Evolutionary conservation across 2,113 vertebrate genomes (phyloP), one percentile per base, ranked within the genome.

Genomic region (Ictalurus punctatus): DNA sequence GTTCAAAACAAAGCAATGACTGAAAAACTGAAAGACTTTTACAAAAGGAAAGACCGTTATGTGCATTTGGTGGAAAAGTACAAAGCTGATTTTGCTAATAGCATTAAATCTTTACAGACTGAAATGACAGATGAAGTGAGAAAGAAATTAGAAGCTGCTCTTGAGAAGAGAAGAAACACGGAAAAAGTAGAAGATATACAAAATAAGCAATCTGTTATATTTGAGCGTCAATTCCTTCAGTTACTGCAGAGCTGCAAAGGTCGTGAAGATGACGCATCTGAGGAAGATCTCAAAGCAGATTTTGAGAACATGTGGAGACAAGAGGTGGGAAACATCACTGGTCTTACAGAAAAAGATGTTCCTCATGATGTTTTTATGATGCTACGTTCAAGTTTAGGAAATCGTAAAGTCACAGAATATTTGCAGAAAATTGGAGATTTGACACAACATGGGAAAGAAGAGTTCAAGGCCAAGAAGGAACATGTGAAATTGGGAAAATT

Each of bases 31-130:
- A 0, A 0, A 0, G 6, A 85, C 1, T 95, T 95, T 87, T 96
- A 94, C 83, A 67, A 91, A 92, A 88, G 69, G 21, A 91, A 73
- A 79, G 88, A 87, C 34, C 37, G 10, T 69, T 78, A 86, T 71
- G 89, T 93, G 5, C 16, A 91, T 40, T 84, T 94, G 21, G 91
- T 96, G 65, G 93, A 95, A 83, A 94, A 92, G 86, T 95, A 94
- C 89, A 95, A 90, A 86, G 12, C 0, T 0, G 93, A 94, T 1
- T 96, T 96, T 19, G 1, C 84, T 0, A 92, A 89, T 0, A 90
- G 40, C 30, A 93, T 92, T n/a, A 89, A 1, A 0, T 37, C 83
- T 25, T 87, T 95, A 23, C 80, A 73, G 69, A 82, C 30, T 0
- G 93, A 95, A 86, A 91, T 93, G 1, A 12, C 61, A n/a, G 67